Percentiles rank a stretch among this genome's conserved stretches.
Conservation (phyloP, 2,888 invertebrate species). For the Lamellibrachia columna region DNA sequence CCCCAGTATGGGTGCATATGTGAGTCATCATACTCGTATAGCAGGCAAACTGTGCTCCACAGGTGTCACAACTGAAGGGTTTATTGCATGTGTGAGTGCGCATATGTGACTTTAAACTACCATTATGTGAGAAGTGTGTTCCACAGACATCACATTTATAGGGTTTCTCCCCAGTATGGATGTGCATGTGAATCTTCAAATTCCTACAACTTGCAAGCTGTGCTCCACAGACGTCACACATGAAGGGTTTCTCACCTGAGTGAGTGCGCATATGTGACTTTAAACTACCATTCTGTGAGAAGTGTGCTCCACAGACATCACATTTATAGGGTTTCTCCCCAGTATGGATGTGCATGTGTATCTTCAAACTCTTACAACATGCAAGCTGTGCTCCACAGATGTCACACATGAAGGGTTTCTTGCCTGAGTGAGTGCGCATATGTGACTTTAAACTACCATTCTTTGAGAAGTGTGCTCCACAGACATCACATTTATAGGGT, state of each 20-base stretch:
- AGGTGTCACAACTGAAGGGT: neutral
- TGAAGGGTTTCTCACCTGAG: neutral
- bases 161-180: neutral
- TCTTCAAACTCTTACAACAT: no score
- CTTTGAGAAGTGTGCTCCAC: neutral
- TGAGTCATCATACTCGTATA: neutral
- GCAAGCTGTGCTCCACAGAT: conserved; percentile 17
- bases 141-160: neutral
- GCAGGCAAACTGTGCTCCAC: neutral
- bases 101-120: neutral
- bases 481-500: neutral
- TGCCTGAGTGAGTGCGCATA: conserved; percentile 24
- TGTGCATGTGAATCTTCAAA: neutral
- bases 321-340: no score
- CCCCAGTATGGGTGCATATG: neutral
- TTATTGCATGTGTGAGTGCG: neutral
- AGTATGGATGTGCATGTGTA: no score
- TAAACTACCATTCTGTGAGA: no score
- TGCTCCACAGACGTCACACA: neutral
- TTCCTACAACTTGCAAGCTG: neutral
- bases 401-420: conserved; percentile 24
- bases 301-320: no score
- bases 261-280: no score
- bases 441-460: neutral
- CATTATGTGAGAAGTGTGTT: neutral